phyloP scores from a whole-genome alignment of 2,113 vertebrate species.

The Lycocorax pyrrhopterus region DNA sequence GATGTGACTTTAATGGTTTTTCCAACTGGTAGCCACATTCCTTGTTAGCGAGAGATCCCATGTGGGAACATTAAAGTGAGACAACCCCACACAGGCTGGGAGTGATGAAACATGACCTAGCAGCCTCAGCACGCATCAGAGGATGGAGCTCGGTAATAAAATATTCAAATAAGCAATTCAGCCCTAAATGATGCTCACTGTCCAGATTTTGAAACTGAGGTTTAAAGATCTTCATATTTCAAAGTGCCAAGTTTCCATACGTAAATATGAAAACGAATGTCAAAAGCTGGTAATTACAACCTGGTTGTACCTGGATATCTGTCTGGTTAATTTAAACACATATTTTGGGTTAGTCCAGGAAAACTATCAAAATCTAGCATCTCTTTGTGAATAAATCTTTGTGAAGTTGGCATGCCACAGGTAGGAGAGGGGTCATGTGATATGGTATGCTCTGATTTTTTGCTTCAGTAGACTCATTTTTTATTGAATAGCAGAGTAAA shows the following conservation, averaged over 20 bases:
- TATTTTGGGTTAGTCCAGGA: neutral
- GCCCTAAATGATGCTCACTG: neutral
- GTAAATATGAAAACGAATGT: neutral
- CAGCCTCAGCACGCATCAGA: neutral
- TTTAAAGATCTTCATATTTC: neutral
- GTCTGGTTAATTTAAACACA: neutral
- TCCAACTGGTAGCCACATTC: conserved; percentile 37
- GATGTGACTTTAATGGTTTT: conserved; percentile 34
- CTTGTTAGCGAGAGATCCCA: neutral
- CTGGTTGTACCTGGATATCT: neutral
- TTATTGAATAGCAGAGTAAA: conserved; percentile 60
- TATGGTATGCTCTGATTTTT: neutral
- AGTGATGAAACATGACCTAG: conserved; percentile 31
- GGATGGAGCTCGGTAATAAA: conserved; percentile 20
- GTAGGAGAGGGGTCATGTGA: neutral
- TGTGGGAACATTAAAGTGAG: conserved; percentile 20
- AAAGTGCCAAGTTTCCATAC: neutral
- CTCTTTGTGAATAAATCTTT: conserved; percentile 27
- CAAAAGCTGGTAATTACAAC: neutral
- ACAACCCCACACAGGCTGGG: neutral
- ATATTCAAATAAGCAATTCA: conserved; percentile 26
- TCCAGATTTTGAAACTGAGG: neutral
- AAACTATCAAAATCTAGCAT: neutral
- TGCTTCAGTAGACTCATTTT: conserved; percentile 51
- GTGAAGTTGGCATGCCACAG: conserved; percentile 29